phyloP scores from a whole-genome alignment of 2,888 invertebrate species.

The Eupithecia insigniata region DNA sequence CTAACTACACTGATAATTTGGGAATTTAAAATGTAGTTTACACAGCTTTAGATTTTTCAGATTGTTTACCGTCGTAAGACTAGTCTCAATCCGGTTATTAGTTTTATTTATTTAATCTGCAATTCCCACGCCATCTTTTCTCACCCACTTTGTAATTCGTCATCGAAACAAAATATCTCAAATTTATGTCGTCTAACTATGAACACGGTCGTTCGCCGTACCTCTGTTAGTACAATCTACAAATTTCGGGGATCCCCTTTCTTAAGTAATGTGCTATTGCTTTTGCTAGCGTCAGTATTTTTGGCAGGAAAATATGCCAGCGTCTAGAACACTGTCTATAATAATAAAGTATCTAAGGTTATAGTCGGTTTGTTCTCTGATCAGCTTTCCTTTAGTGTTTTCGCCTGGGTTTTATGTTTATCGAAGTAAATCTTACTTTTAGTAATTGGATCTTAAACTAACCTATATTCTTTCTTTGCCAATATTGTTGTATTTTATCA shows the following conservation, averaged over 20 bases:
- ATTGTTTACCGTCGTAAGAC: too few species aligned
- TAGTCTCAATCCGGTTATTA: too few species aligned
- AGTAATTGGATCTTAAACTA: neutral
- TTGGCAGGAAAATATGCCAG: constrained; percentile 41
- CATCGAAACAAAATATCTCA: neutral
- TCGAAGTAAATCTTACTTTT: constrained; percentile 5
- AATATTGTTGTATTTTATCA: neutral
- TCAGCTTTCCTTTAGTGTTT: constrained; percentile 30
- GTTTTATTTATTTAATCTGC: too few species aligned
- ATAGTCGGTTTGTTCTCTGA: constrained; percentile 26
- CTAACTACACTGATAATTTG: too few species aligned
- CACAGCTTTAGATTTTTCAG: too few species aligned
- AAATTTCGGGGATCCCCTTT: constrained; percentile 68
- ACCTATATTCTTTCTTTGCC: too few species aligned
- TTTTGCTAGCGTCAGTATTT: constrained; percentile 54
- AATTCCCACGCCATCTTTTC: neutral
- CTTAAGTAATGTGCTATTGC: constrained; percentile 68
- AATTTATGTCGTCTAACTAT: constrained; percentile 43
- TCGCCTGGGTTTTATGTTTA: constrained; percentile 22
- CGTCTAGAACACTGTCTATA: constrained; percentile 31
- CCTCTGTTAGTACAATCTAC: constrained; percentile 65
- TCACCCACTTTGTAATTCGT: neutral
- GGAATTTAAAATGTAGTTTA: too few species aligned
- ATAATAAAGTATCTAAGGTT: constrained; percentile 33
- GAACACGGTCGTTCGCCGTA: constrained; percentile 49